Evolutionary conservation across 2,888 invertebrate species (phyloP).

Genomic region (Lepas anatifera): DNA sequence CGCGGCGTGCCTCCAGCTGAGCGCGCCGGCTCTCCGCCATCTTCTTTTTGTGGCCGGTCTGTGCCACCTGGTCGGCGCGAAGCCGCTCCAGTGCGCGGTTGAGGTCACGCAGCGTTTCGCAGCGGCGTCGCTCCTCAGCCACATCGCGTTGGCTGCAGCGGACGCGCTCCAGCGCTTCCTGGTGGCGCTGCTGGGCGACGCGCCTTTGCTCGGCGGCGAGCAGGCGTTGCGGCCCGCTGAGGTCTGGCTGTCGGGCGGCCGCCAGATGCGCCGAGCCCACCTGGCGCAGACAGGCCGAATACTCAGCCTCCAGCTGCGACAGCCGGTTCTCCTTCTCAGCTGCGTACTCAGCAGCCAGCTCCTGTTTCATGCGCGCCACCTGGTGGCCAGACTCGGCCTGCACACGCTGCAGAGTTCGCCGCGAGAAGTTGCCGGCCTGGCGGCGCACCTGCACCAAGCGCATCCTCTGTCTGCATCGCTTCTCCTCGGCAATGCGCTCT

Average conservation of each 20-base stretch:
- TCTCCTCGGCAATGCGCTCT: background rate
- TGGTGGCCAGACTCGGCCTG: conserved; percentile 7
- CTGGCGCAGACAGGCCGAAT: background rate
- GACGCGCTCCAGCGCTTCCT: background rate
- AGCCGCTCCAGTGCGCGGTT: background rate
- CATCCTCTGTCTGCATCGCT: background rate
- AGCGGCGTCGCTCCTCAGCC: background rate
- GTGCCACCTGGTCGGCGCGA: conserved; percentile 9
- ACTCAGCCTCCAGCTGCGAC: conserved; percentile 6
- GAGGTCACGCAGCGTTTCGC: background rate
- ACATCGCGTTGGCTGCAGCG: background rate
- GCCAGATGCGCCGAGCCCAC: conserved; percentile 8
- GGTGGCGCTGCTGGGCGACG: background rate
- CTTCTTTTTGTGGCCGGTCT: background rate
- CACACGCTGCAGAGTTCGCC: background rate
- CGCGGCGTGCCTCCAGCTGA: background rate
- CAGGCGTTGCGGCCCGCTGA: background rate
- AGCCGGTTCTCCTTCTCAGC: conserved; percentile 7
- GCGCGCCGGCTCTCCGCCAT: background rate
- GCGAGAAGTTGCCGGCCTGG: background rate
- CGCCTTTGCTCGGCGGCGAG: background rate
- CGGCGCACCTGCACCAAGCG: conserved; percentile 9
- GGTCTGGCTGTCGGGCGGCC: background rate
- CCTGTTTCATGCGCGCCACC: background rate
- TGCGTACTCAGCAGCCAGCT: background rate